Evolutionary conservation across 2,888 invertebrate genomes (phyloP).

Genomic region (Maniola hyperantus): DNA sequence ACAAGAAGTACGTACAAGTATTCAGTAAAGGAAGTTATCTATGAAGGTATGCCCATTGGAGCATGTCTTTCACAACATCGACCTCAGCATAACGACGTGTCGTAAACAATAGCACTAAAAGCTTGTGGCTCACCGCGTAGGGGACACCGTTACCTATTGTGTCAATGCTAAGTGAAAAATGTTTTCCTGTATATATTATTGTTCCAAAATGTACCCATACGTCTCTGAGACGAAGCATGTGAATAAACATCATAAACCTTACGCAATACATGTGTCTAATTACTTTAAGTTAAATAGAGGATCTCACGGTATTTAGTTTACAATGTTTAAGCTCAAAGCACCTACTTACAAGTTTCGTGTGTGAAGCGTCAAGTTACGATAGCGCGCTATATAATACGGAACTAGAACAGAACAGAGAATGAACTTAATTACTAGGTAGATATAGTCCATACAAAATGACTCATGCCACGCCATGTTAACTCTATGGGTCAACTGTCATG

Average conservation of each 20-base stretch:
- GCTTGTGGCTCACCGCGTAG: conserved; percentile 38
- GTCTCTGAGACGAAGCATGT: neutral
- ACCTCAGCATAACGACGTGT: conserved; percentile 17
- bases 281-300: conserved; percentile 14
- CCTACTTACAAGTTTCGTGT: neutral
- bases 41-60: conserved; percentile 29
- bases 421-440: no score
- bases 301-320: conserved; percentile 19
- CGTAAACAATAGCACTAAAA: conserved; percentile 39
- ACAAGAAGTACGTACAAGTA: neutral
- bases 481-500: no score
- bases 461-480: no score
- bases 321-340: neutral
- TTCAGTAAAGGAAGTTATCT: conserved; percentile 14
- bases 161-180: conserved; percentile 30
- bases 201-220: neutral
- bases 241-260: conserved; percentile 9
- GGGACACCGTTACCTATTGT: conserved; percentile 40
- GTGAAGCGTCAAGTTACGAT: neutral
- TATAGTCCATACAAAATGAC: no score
- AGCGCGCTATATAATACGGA: neutral
- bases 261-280: conserved; percentile 19
- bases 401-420: no score
- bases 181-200: conserved; percentile 27
- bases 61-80: conserved; percentile 37